These are phyloP conservation scores for Grallaria varia DNA, from an alignment of 2,113 vertebrate genomes.

Conservation along the genomic window DNA sequence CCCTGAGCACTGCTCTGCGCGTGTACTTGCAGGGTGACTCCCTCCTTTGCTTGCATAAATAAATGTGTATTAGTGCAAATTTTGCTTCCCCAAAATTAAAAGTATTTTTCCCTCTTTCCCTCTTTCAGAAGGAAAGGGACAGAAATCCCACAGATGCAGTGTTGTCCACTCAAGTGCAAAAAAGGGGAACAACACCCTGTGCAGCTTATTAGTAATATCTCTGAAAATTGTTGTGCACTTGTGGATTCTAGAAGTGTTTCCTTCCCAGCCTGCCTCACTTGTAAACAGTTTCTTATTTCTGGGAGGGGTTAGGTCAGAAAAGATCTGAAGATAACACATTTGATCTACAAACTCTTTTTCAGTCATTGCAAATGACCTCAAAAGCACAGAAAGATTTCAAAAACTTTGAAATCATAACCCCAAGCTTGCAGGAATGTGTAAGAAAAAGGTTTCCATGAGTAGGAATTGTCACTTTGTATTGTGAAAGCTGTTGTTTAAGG, in stretches of 20 bases:
- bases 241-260: background rate
- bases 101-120: background rate
- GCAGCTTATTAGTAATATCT: background rate
- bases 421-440: background rate
- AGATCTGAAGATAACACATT: background rate
- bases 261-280: background rate
- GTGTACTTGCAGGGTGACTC: fast-evolving
- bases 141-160: background rate
- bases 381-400: background rate
- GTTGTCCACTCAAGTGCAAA: background rate
- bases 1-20: fast-evolving
- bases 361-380: background rate
- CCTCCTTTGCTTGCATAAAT: background rate
- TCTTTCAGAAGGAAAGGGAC: background rate
- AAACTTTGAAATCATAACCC: background rate
- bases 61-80: background rate
- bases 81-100: background rate
- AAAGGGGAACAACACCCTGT: background rate
- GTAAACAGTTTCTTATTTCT: background rate
- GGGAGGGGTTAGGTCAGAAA: background rate
- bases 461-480: background rate
- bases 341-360: background rate
- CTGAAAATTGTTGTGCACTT: background rate
- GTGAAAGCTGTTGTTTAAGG: background rate
- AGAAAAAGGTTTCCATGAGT: background rate